Evolutionary conservation across 2,797 vertebrate genomes (phyloP), one percentile per base, ranked within the genome.

Genomic region (Tragelaphus oryx): DNA sequence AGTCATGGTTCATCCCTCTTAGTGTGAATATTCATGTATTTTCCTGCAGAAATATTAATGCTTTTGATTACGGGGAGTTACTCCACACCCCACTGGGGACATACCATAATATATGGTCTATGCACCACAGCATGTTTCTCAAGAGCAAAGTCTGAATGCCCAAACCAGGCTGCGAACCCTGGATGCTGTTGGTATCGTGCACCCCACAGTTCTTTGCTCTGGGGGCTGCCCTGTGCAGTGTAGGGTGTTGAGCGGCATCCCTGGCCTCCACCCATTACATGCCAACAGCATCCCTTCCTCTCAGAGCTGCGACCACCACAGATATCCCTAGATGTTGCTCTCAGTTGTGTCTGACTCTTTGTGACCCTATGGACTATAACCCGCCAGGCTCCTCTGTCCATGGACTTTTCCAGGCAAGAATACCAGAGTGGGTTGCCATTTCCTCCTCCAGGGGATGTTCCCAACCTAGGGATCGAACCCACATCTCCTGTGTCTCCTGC

Each of bases 1-100:
- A 95, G 91, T 26, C 37, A 2, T 0, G 52, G 96, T 89, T 93
- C 97, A 50, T 88, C 93, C 59, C 89, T 80, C 86, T 89, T 37
- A 0, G 3, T 33, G 88, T 96, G 97, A 96, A 96, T 97, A 96
- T 96, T 96, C 97, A 96, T 93, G 91, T 44, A 17, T 89, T 95
- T 78, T 55, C 91, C 96, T 55, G 80, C 81, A 84, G 94, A 95
- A 94, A 91, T 82, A 93, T 96, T 74, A 95, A 97, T 82, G 48
- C 7, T 9, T 81, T 84, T 95, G 96, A 96, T 96, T 94, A 97
- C 0, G 14, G 92, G 94, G 96, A 59, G 86, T 87, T 78, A 57
- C 85, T 88, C 52, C 48, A 33, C n/a, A 12, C 80, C 96, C 94
- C 0, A 1, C 80, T 20, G 91, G 79, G 94, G 96, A 93, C 30